Evolutionary conservation across 2,888 invertebrate genomes (phyloP), one percentile per base, ranked within the genome.

Genomic region (Eupeodes luniger): DNA sequence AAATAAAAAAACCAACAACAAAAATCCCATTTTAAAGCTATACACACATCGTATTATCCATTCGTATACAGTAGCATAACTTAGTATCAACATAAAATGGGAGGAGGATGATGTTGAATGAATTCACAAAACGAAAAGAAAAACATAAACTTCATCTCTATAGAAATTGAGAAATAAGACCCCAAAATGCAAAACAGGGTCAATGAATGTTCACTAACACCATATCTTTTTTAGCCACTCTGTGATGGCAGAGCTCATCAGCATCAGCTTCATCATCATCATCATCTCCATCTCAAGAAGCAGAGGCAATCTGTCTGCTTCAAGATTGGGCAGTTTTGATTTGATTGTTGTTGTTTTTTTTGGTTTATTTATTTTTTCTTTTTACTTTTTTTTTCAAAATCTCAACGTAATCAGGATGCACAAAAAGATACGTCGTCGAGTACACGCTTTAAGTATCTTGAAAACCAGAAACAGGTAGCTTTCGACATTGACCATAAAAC

Each of bases 181-280:
- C 85, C 81, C 70, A 79, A 85, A 89, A 85, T 89, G 85, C 75
- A 89, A 85, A 85, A 76, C 76, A 85, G 89, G 89, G 85, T 89
- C 85, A 89, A 85, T 85, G 89, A 89, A 85, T 89, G 85, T 75
- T 82, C 89, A 82, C 76, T 81, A 82, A 75, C 70, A 69, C 79
- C 70, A 40, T 62, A 44, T 66, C 44, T 59, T 47, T 11, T 12
- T 40, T 69, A 69, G 47, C 62, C 40, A 44, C 36, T 57, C n/a
- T 70, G 57, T 34, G 66, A 72, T 40, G 40, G 57, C 47, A 61
- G 69, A 6, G 74, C 74, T 40, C 61, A 74, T n/a, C 76, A 69
- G 62, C 62, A 19, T 40, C 51, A 62, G 36, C 19, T 2, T 27
- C 27, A 27, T 27, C 27, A 27, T 2, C 27, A 27, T 27, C 27